These are phyloP conservation scores for Laticauda laticaudata DNA, from an alignment of 2,113 vertebrate species.

Conservation along the genomic window DNA sequence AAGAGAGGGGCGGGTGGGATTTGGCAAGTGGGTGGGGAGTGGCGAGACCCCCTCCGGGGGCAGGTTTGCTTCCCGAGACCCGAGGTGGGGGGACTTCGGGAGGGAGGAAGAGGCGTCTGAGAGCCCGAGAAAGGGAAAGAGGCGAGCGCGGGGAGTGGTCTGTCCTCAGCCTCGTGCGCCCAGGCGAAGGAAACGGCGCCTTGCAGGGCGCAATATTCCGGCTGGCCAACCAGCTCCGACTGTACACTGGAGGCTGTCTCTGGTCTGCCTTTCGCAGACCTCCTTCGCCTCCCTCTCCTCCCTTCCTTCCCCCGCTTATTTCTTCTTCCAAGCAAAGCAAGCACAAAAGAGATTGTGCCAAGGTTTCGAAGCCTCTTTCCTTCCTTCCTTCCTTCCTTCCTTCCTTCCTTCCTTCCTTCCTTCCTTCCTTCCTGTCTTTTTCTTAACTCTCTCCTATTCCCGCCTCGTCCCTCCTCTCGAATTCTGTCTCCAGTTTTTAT, in stretches of 20 bases:
- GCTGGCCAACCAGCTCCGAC: constrained; percentile 66
- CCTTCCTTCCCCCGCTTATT: constrained; percentile 40
- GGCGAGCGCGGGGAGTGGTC: neutral
- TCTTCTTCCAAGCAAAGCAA: constrained; percentile 54
- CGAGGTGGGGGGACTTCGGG: neutral
- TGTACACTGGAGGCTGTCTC: constrained; percentile 47
- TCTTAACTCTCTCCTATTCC: constrained; percentile 17
- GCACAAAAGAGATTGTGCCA: constrained; percentile 43
- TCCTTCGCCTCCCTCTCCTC: constrained; percentile 15
- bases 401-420: neutral
- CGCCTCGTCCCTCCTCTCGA: constrained; percentile 9
- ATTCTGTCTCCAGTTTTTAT: constrained; percentile 40
- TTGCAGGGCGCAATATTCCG: constrained; percentile 56
- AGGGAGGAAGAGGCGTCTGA: constrained; percentile 6
- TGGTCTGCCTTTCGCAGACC: constrained; percentile 40
- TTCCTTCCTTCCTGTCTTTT: neutral
- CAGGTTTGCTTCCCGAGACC: neutral
- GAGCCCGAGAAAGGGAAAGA: constrained; percentile 44
- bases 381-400: neutral
- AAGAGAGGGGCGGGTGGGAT: neutral
- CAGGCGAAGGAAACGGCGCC: constrained; percentile 62
- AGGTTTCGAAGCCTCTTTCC: neutral
- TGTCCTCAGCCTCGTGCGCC: constrained; percentile 55
- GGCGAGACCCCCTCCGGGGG: neutral
- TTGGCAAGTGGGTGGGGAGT: neutral